Conservation (phyloP, 2,797 vertebrate species). For the Phrynocephalus vlangalii region DNA sequence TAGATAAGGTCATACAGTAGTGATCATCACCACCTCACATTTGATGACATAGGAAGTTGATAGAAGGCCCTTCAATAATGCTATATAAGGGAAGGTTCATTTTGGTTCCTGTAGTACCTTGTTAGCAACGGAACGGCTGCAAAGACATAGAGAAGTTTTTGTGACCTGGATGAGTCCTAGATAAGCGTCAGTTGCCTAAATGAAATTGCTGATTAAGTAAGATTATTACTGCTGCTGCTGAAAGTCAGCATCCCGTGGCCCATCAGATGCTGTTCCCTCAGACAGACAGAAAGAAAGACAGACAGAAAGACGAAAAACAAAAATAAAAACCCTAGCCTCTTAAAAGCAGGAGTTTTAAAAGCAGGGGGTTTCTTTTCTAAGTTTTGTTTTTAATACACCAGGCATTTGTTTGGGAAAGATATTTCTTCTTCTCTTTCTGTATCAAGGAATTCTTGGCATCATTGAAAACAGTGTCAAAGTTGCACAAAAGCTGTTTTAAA, state of each 20-base stretch:
- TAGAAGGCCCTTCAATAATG: too few relatives aligned
- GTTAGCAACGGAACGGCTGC: background rate
- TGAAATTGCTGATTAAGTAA: conserved; percentile 45
- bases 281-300: background rate
- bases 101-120: background rate
- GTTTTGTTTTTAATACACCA: background rate
- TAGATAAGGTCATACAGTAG: background rate
- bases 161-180: background rate
- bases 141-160: background rate
- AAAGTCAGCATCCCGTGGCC: background rate
- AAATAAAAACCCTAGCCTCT: background rate
- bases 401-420: background rate
- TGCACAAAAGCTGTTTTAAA: background rate
- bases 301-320: too few relatives aligned
- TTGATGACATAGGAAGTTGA: background rate
- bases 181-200: background rate
- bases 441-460: background rate
- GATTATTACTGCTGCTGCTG: conserved; percentile 20
- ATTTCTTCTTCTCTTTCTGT: background rate
- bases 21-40: background rate
- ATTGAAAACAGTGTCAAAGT: background rate
- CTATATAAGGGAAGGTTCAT: background rate
- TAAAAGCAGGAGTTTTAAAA: background rate
- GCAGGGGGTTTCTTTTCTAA: background rate
- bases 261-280: background rate